Conservation (phyloP, 2,888 invertebrate species). For the Cheilosia impressa region DNA sequence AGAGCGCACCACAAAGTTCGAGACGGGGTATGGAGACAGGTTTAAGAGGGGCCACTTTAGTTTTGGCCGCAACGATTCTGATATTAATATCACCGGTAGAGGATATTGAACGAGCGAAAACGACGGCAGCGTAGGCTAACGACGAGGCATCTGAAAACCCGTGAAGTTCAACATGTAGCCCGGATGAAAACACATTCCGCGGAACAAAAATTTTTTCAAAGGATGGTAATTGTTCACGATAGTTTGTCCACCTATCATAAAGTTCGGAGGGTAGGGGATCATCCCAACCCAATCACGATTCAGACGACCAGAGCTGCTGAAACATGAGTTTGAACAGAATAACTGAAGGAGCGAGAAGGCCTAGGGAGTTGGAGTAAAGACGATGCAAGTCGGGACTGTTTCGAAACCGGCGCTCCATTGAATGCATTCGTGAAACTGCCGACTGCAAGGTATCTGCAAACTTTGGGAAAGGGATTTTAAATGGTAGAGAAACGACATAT, state of each 20-base stretch:
- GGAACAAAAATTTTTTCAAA: slow-evolving; percentile 30
- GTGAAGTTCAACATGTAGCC: slow-evolving; percentile 17
- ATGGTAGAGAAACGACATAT: slow-evolving; percentile 49
- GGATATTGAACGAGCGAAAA: slow-evolving; percentile 5
- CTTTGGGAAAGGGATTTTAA: slow-evolving; percentile 24
- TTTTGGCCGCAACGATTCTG: slow-evolving; percentile 7
- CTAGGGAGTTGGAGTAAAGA: slow-evolving; percentile 13
- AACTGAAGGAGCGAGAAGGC: too few relatives aligned
- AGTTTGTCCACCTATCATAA: slow-evolving; percentile 15
- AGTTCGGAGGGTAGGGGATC: slow-evolving; percentile 50
- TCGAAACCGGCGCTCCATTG: slow-evolving; percentile 40
- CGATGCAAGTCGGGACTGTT: slow-evolving; percentile 5
- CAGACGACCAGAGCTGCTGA: slow-evolving; percentile 57
- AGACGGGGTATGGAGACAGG: slow-evolving; percentile 47
- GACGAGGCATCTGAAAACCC: slow-evolving; percentile 42
- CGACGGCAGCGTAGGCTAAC: slow-evolving; percentile 34
- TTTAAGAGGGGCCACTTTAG: slow-evolving; percentile 13
- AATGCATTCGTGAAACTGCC: slow-evolving; percentile 22
- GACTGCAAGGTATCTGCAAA: slow-evolving; percentile 44
- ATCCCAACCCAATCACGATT: slow-evolving; percentile 50
- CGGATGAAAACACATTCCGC: slow-evolving; percentile 17
- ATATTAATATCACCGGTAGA: not conserved
- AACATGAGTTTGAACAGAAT: slow-evolving; percentile 11
- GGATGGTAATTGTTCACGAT: slow-evolving; percentile 1
- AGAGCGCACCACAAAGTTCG: slow-evolving; percentile 42